These are phyloP conservation scores for Agelaius tricolor DNA, from an alignment of 2,113 vertebrate genomes.

Conservation along the genomic window DNA sequence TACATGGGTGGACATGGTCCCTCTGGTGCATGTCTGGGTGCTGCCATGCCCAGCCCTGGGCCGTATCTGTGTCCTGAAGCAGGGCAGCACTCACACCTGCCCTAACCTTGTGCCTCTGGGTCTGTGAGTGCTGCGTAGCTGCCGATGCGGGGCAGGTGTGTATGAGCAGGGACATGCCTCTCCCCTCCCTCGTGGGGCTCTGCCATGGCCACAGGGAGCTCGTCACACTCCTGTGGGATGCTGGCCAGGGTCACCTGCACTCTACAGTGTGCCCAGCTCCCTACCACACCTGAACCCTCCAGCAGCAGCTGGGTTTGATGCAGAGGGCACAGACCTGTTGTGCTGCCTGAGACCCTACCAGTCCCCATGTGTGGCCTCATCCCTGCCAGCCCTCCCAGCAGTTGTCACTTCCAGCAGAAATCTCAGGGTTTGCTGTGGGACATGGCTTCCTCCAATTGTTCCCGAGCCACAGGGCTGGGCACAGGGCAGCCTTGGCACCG, in stretches of 20 bases:
- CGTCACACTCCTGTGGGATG: background rate
- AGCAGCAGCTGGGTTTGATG: accelerated
- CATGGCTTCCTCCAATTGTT: slow-evolving; percentile 42
- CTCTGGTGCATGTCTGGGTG: background rate
- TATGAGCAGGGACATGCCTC: background rate
- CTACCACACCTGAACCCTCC: accelerated
- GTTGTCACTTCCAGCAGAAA: background rate
- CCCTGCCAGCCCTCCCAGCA: background rate
- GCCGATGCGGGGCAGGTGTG: background rate
- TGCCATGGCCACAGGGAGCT: background rate
- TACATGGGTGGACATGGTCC: accelerated
- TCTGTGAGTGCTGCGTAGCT: accelerated
- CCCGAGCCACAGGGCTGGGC: background rate
- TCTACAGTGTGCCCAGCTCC: background rate
- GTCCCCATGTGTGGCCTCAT: accelerated
- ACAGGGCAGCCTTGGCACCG: background rate
- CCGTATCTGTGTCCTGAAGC: background rate
- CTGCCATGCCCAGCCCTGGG: accelerated
- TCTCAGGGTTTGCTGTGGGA: background rate
- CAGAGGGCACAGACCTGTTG: background rate
- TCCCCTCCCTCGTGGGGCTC: accelerated
- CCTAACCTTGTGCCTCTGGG: accelerated
- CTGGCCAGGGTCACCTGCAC: background rate
- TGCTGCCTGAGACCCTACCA: too few species aligned
- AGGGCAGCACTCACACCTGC: accelerated